Conservation (phyloP, 2,113 vertebrate species). For the Chrysochloris asiatica region DNA sequence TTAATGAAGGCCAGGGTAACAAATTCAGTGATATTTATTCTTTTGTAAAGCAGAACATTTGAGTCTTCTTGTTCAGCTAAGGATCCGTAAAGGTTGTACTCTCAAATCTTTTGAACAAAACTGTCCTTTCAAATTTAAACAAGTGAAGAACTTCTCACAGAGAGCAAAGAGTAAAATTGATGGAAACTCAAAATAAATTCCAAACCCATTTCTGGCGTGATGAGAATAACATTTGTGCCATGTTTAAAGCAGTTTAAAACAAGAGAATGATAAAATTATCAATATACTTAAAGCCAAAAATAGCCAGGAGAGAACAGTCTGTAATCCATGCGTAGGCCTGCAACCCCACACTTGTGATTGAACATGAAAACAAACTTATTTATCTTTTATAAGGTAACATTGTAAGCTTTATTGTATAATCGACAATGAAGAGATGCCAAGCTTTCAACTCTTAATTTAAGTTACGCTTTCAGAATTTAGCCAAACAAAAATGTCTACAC, state of each 20-base stretch:
- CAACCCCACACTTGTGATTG: conserved; percentile 76
- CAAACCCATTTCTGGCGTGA: conserved; percentile 84
- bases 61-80: conserved; percentile 65
- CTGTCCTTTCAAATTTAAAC: conserved; percentile 69
- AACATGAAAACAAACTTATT: conserved; percentile 71
- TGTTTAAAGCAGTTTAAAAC: conserved; percentile 85
- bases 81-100: conserved; percentile 45
- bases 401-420: conserved; percentile 50
- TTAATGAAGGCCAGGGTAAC: conserved; percentile 58
- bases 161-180: conserved; percentile 78
- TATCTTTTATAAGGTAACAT: conserved; percentile 65
- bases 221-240: conserved; percentile 85
- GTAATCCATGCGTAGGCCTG: conserved; percentile 77
- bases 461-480: conserved; percentile 55
- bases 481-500: conserved; percentile 49
- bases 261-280: conserved; percentile 81
- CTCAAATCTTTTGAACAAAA: conserved; percentile 65
- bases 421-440: conserved; percentile 36
- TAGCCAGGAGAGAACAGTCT: conserved; percentile 81
- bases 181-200: conserved; percentile 83
- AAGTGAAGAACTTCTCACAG: conserved; percentile 75
- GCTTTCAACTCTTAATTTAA: conserved; percentile 40
- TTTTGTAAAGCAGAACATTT: conserved; percentile 55
- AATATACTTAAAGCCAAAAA: conserved; percentile 85
- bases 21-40: conserved; percentile 50